Conservation (phyloP, 1,140 invertebrate genomes). For the Probaryconus sp. region DNA sequence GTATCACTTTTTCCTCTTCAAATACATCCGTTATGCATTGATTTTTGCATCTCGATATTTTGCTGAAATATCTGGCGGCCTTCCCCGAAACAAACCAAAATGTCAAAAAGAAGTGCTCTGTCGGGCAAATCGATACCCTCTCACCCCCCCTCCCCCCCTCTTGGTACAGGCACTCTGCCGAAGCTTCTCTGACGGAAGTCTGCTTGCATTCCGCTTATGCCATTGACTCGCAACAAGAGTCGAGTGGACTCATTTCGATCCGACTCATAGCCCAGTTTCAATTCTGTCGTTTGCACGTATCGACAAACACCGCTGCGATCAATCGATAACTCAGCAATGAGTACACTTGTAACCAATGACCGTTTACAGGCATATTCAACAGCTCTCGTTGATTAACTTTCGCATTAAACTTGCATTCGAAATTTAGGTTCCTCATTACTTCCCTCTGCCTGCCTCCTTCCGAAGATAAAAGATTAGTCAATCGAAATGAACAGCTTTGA, state of each 20-base stretch:
- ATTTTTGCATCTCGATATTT: constrained; percentile 45
- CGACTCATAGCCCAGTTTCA: constrained; percentile 58
- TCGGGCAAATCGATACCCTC: constrained; percentile 49
- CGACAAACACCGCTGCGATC: constrained; percentile 51
- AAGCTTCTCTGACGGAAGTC: constrained; percentile 55
- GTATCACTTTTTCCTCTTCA: constrained; percentile 23
- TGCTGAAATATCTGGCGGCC: constrained; percentile 17
- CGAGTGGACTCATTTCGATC: constrained; percentile 59
- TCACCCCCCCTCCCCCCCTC: constrained; percentile 27
- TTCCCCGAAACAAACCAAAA: constrained; percentile 42
- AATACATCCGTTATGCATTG: constrained; percentile 33
- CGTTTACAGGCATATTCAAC: constrained; percentile 51
- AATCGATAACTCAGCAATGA: constrained; percentile 61
- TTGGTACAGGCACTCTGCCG: constrained; percentile 39
- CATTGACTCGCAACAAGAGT: constrained; percentile 58
- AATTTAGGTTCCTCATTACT: constrained; percentile 29
- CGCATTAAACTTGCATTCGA: constrained; percentile 37
- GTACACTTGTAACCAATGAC: constrained; percentile 50
- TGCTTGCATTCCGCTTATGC: constrained; percentile 61
- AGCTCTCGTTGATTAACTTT: constrained; percentile 54
- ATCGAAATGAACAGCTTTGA: constrained; percentile 30
- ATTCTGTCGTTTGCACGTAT: constrained; percentile 62
- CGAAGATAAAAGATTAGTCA: constrained; percentile 43
- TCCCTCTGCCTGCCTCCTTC: constrained; percentile 8
- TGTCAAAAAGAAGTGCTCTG: constrained; percentile 49